phyloP scores from a whole-genome alignment of 2,797 vertebrate genomes.

The Sorex maritimensis region DNA sequence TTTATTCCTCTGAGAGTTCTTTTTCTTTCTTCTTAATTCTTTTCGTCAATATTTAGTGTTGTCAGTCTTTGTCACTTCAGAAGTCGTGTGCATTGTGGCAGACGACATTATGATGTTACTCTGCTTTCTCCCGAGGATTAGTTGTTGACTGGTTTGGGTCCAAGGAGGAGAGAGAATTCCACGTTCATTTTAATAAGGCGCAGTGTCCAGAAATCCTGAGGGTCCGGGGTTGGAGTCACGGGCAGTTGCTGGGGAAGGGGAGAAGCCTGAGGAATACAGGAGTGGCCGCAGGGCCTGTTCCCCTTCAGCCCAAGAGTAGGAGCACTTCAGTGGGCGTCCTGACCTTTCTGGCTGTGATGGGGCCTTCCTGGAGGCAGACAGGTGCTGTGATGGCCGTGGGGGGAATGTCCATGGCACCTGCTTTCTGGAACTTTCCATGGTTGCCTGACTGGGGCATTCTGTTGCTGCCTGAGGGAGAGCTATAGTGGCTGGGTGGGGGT shows the following conservation, averaged over 20 bases:
- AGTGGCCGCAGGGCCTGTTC: neutral
- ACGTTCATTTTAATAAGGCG: neutral
- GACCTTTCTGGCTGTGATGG: neutral
- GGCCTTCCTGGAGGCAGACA: neutral
- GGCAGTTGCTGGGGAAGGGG: neutral
- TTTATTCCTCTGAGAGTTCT: neutral
- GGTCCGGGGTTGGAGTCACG: neutral
- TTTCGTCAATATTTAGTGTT: neutral
- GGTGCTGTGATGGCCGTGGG: neutral
- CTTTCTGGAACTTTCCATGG: neutral
- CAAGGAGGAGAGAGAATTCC: neutral
- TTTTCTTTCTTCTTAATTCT: neutral
- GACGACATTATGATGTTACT: conserved; percentile 7
- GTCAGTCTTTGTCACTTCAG: conserved; percentile 8
- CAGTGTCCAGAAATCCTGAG: neutral
- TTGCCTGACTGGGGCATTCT: neutral
- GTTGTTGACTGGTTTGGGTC: neutral
- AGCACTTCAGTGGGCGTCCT: neutral
- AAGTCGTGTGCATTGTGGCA: neutral
- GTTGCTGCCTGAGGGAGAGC: neutral
- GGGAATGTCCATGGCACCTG: neutral
- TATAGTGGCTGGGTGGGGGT: neutral
- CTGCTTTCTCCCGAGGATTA: neutral
- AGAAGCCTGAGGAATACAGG: neutral
- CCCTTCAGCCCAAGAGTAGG: neutral